Evolutionary conservation across 2,113 vertebrate genomes (phyloP).

Genomic region (Progne subis): DNA sequence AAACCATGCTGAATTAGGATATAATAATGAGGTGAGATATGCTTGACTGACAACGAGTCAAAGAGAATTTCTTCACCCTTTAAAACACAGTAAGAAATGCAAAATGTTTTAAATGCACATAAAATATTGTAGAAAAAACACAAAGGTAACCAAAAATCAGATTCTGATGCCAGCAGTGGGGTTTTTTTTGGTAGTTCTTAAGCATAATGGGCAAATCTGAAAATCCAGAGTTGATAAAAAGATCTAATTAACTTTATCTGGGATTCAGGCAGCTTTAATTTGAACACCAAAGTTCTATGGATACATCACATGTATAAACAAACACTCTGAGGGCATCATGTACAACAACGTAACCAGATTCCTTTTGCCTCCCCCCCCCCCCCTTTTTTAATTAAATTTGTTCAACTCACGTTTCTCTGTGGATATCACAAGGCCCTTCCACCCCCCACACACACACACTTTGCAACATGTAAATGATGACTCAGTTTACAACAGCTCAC

Average conservation of each 20-base stretch:
- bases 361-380: neutral
- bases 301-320: neutral
- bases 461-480: neutral
- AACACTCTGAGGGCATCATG: rapidly evolving
- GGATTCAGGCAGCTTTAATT: neutral
- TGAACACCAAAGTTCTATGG: neutral
- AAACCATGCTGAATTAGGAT: neutral
- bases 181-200: neutral
- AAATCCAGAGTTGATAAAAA: neutral
- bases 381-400: neutral
- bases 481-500: neutral
- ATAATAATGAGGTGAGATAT: neutral
- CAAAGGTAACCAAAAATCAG: neutral
- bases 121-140: neutral
- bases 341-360: neutral
- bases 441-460: neutral
- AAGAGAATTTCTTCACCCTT: neutral
- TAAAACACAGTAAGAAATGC: neutral
- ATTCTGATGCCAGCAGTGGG: neutral
- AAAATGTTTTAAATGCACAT: neutral
- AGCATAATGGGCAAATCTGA: neutral
- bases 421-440: neutral
- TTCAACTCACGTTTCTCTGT: neutral
- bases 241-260: neutral
- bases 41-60: neutral